A percentile compares a stretch with the other conserved stretches of the same genome.
phyloP scores from a whole-genome alignment of 1,140 invertebrate species.

The Cecropterus lyciades region DNA sequence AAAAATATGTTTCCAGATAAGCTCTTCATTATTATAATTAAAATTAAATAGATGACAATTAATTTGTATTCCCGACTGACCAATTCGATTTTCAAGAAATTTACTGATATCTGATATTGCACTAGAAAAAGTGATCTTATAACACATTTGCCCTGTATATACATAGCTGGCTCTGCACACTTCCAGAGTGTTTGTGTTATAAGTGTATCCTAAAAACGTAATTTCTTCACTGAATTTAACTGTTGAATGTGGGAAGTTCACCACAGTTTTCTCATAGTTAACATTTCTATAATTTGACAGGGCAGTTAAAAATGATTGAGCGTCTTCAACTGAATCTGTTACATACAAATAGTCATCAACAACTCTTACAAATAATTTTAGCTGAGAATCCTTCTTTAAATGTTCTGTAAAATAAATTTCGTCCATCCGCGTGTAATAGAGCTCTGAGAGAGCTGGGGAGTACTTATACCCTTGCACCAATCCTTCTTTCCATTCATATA shows the following conservation, averaged over 20 bases:
- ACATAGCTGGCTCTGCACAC: conserved; percentile 69
- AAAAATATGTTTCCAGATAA: conserved; percentile 76
- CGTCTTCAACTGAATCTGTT: conserved; percentile 70
- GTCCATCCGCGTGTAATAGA: conserved; percentile 77
- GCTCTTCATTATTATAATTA: conserved; percentile 64
- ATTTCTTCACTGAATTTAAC: conserved; percentile 63
- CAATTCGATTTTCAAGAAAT: conserved; percentile 75
- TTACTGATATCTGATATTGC: conserved; percentile 58
- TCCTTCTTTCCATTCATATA: conserved; percentile 77
- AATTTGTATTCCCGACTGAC: conserved; percentile 74
- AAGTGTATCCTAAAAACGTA: conserved; percentile 72
- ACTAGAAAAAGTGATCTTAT: conserved; percentile 74
- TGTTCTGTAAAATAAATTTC: conserved; percentile 64
- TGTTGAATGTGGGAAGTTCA: conserved; percentile 66
- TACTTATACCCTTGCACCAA: conserved; percentile 81
- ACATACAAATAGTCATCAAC: conserved; percentile 82
- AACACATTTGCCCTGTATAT: conserved; percentile 75
- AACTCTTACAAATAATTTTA: conserved; percentile 71
- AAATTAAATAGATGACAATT: conserved; percentile 75
- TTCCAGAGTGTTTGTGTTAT: conserved; percentile 68
- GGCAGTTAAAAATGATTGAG: conserved; percentile 64
- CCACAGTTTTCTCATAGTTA: conserved; percentile 73
- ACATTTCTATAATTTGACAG: conserved; percentile 73
- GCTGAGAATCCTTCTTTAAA: conserved; percentile 46
- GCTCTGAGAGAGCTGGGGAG: conserved; percentile 78